phyloP scores from a whole-genome alignment of 2,888 invertebrate genomes.

The Cerceris ruficornis region DNA sequence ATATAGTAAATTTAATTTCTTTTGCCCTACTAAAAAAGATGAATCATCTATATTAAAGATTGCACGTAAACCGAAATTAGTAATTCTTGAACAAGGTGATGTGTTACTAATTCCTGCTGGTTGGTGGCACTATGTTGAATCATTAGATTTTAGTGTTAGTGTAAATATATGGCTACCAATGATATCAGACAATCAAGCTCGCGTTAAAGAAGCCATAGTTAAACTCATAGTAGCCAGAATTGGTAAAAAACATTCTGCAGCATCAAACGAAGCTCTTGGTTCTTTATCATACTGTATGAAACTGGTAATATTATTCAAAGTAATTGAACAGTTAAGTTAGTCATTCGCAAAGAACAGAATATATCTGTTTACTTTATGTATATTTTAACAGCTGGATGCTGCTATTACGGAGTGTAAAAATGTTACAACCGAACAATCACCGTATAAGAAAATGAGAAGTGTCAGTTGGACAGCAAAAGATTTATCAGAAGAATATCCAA shows the following conservation, averaged over 20 bases:
- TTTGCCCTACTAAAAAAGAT: constrained; percentile 84
- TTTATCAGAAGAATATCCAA: constrained; percentile 64
- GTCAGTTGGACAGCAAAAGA: constrained; percentile 58
- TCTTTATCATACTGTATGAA: constrained; percentile 63
- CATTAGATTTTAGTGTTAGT: constrained; percentile 83
- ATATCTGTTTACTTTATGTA: background rate
- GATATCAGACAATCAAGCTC: constrained; percentile 81
- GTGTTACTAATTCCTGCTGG: constrained; percentile 93
- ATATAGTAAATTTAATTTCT: constrained; percentile 92
- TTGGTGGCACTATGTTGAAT: constrained; percentile 99
- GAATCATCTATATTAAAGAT: constrained; percentile 82
- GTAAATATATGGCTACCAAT: constrained; percentile 91
- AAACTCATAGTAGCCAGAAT: constrained; percentile 74
- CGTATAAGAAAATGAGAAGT: constrained; percentile 29
- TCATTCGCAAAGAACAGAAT: background rate
- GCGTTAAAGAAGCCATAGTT: constrained; percentile 77
- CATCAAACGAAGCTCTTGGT: constrained; percentile 55
- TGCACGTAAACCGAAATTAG: constrained; percentile 82
- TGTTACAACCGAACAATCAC: background rate
- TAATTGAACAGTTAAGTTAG: constrained; percentile 1
- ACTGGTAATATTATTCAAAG: constrained; percentile 67
- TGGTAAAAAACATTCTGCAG: constrained; percentile 63
- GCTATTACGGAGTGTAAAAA: constrained; percentile 67
- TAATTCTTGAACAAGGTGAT: constrained; percentile 91
- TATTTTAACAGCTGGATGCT: constrained; percentile 65